Evolutionary conservation across 2,888 invertebrate genomes (phyloP).

Genomic region (Hetaerina titia): DNA sequence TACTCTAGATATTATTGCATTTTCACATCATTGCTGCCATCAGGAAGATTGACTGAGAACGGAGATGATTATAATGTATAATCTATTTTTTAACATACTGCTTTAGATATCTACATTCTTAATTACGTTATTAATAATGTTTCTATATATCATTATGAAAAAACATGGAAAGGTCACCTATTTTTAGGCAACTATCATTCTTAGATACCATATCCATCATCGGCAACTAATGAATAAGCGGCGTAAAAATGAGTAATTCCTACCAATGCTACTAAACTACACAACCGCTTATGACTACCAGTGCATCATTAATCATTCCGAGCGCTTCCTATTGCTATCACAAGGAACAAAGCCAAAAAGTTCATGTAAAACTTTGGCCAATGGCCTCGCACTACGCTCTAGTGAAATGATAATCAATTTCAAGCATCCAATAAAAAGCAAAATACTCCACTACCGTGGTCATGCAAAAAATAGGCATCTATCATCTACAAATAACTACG

Average conservation of each 20-base stretch:
- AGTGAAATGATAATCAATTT: background rate
- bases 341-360: background rate
- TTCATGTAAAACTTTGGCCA: background rate
- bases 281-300: background rate
- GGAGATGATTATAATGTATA: too few species aligned
- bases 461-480: conserved; percentile 13
- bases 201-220: too few species aligned
- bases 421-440: conserved; percentile 27
- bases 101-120: too few species aligned
- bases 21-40: too few species aligned
- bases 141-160: too few species aligned
- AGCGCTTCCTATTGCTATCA: background rate
- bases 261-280: background rate
- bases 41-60: too few species aligned
- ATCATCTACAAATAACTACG: conserved; percentile 16
- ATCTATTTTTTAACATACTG: too few species aligned
- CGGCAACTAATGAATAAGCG: too few species aligned
- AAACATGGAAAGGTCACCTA: too few species aligned
- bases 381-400: background rate
- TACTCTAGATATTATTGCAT: too few species aligned
- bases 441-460: background rate
- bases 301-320: background rate
- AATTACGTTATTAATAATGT: too few species aligned
- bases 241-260: background rate
- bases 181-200: too few species aligned